Percentiles rank a stretch among this genome's conserved stretches.
These are phyloP conservation scores for Osmerus mordax DNA, from an alignment of 2,113 vertebrate genomes.

Conservation along the genomic window DNA sequence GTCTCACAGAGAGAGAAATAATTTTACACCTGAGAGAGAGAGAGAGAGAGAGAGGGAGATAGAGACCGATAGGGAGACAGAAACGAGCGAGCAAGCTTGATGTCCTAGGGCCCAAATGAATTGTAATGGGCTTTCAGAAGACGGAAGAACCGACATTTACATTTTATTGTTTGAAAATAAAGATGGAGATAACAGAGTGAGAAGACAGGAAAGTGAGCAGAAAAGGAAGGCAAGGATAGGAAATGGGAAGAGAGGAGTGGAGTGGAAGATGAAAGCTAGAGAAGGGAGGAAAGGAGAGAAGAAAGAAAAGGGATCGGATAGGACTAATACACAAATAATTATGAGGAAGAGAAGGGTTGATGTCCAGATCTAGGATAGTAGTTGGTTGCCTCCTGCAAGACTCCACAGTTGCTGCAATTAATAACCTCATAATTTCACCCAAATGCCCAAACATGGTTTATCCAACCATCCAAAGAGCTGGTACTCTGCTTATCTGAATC, in stretches of 20 bases:
- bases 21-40: not conserved
- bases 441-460: constrained; percentile 67
- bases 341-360: not conserved
- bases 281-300: constrained; percentile 21
- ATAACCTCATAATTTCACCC: constrained; percentile 83
- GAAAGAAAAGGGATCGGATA: constrained; percentile 11
- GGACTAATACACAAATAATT: constrained; percentile 12
- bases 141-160: constrained; percentile 25
- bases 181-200: constrained; percentile 26
- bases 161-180: constrained; percentile 39
- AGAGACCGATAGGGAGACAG: constrained; percentile 17
- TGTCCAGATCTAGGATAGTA: constrained; percentile 22
- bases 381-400: constrained; percentile 76
- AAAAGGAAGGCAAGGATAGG: not conserved
- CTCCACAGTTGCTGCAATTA: constrained; percentile 79
- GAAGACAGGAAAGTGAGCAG: not conserved
- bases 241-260: not conserved
- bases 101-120: constrained; percentile 52
- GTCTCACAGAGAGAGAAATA: not conserved
- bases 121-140: constrained; percentile 46
- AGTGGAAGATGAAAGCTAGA: not conserved
- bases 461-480: constrained; percentile 36
- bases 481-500: not conserved
- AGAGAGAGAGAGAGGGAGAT: not conserved
- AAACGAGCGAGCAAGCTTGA: constrained; percentile 32